Evolutionary conservation across 2,888 invertebrate genomes (phyloP).

Genomic region (Drosophila austrosaltans): DNA sequence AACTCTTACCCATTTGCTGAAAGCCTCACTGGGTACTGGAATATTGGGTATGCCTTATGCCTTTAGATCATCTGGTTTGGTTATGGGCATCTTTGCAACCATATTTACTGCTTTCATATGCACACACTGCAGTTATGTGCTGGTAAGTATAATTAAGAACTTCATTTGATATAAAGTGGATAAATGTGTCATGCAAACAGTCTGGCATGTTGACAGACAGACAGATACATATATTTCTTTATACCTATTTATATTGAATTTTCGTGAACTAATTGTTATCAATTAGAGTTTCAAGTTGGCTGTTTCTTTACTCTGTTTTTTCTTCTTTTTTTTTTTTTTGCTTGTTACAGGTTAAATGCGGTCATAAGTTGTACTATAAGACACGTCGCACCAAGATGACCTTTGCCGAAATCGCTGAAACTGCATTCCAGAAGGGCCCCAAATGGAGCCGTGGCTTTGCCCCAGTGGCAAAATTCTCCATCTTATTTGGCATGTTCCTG

Average conservation of each 20-base stretch:
- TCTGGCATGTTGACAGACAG: no score
- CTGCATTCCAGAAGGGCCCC: slow-evolving; percentile 91
- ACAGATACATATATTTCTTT: no score
- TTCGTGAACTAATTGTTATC: background rate
- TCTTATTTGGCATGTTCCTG: slow-evolving; percentile 87
- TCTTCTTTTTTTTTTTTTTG: slow-evolving; percentile 46
- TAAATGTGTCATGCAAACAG: no score
- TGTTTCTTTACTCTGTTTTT: slow-evolving; percentile 44
- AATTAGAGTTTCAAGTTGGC: slow-evolving; percentile 4
- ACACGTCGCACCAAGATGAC: slow-evolving; percentile 90
- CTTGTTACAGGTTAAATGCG: slow-evolving; percentile 89
- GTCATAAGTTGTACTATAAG: slow-evolving; percentile 90
- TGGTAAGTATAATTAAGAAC: slow-evolving; percentile 86
- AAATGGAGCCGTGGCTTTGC: slow-evolving; percentile 87
- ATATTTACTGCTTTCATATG: slow-evolving; percentile 94
- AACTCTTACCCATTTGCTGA: slow-evolving; percentile 95
- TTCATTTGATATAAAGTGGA: background rate
- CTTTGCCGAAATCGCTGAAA: slow-evolving; percentile 94
- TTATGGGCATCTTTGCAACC: slow-evolving; percentile 92
- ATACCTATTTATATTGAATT: no score
- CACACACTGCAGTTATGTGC: slow-evolving; percentile 96
- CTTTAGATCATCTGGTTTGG: slow-evolving; percentile 93
- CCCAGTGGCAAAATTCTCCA: slow-evolving; percentile 82
- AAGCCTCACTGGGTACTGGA: slow-evolving; percentile 98
- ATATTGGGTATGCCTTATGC: slow-evolving; percentile 97